A percentile compares a stretch with the other conserved stretches of the same genome.
These are phyloP conservation scores for Tetragonisca angustula DNA, from an alignment of 2,888 invertebrate genomes.

Conservation along the genomic window DNA sequence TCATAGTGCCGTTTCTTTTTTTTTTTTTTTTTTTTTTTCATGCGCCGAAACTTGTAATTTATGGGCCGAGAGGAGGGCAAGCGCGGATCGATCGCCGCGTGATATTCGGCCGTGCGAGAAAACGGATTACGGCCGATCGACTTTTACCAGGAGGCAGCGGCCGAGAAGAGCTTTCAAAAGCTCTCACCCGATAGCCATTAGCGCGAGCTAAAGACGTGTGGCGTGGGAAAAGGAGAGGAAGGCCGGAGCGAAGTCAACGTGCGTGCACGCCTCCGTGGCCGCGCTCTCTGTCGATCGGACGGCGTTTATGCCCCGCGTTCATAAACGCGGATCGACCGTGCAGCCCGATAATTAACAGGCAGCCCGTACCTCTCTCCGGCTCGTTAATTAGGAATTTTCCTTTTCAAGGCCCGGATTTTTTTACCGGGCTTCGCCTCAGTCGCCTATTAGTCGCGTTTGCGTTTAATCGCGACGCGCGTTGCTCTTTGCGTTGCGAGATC, in stretches of 20 bases:
- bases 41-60: conserved; percentile 76
- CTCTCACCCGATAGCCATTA: conserved; percentile 69
- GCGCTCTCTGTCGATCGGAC: conserved; percentile 12
- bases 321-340: conserved; percentile 46
- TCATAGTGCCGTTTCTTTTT: conserved; percentile 74
- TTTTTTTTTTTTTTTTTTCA: too few species aligned
- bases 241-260: conserved; percentile 21
- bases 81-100: conserved; percentile 58
- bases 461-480: conserved; percentile 33
- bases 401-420: conserved; percentile 31
- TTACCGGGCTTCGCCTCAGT: not conserved
- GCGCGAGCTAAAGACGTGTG: conserved; percentile 62
- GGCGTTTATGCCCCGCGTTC: conserved; percentile 29
- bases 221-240: conserved; percentile 71
- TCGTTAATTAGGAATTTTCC: conserved; percentile 56
- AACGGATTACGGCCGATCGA: conserved; percentile 66
- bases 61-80: conserved; percentile 49
- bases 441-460: conserved; percentile 15
- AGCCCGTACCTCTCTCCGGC: conserved; percentile 6
- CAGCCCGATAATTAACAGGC: conserved; percentile 55
- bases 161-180: conserved; percentile 62
- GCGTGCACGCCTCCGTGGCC: conserved; percentile 40
- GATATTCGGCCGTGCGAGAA: conserved; percentile 44
- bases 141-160: conserved; percentile 41
- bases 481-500: conserved; percentile 15